phyloP scores from a whole-genome alignment of 2,888 invertebrate genomes.

The Tetropium fuscum region DNA sequence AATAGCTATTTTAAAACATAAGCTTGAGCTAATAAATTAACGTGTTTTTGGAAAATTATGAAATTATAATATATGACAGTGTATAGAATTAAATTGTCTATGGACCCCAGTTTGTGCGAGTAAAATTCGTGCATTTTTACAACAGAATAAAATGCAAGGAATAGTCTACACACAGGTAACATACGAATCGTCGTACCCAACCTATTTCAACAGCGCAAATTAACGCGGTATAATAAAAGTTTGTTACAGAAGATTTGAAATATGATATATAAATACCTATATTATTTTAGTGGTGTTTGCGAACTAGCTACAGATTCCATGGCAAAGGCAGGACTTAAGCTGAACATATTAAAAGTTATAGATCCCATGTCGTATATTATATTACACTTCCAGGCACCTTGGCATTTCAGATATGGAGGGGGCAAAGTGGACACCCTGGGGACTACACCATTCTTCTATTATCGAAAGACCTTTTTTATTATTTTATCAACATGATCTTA shows the following conservation, averaged over 20 bases:
- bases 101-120: too few species aligned
- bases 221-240: conserved; percentile 28
- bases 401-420: conserved; percentile 22
- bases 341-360: conserved; percentile 23
- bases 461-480: conserved; percentile 24
- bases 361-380: conserved; percentile 16
- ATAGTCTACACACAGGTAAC: conserved; percentile 16
- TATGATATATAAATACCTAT: conserved; percentile 3
- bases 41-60: too few species aligned
- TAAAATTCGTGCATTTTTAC: conserved; percentile 4
- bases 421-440: conserved; percentile 24
- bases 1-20: too few species aligned
- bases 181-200: conserved; percentile 30
- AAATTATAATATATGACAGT: too few species aligned
- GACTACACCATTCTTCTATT: conserved; percentile 26
- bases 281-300: conserved; percentile 12
- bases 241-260: background rate
- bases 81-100: too few species aligned
- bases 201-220: conserved; percentile 32
- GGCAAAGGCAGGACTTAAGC: conserved; percentile 11
- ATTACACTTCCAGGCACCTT: conserved; percentile 21
- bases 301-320: conserved; percentile 9
- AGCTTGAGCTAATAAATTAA: too few species aligned
- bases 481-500: conserved; percentile 15
- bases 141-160: conserved; percentile 6